Evolutionary conservation across 2,888 invertebrate species (phyloP).

Genomic region (Dolomedes plantarius): DNA sequence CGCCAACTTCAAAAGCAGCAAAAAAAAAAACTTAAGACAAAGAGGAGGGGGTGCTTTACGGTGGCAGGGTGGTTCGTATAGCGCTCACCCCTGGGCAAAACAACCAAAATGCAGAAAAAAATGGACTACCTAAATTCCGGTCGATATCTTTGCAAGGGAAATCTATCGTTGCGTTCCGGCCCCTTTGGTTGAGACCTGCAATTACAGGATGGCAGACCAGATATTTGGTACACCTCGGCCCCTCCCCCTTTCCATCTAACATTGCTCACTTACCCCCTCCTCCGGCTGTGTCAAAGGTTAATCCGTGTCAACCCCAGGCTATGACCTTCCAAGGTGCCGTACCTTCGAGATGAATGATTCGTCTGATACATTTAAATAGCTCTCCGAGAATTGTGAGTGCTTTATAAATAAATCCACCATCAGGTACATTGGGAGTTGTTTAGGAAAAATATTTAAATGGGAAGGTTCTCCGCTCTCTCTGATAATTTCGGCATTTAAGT

Average conservation of each 20-base stretch:
- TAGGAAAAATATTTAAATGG: no score
- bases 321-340: constrained; percentile 10
- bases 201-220: constrained; percentile 54
- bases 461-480: no score
- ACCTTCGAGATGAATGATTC: background rate
- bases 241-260: constrained; percentile 50
- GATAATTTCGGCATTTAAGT: no score
- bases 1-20: background rate
- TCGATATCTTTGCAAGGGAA: constrained; percentile 23
- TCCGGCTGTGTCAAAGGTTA: constrained; percentile 45
- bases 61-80: constrained; percentile 13
- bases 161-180: constrained; percentile 40
- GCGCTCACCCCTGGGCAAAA: background rate
- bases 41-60: constrained; percentile 34
- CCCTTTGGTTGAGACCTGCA: constrained; percentile 64
- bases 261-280: background rate
- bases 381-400: background rate
- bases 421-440: no score
- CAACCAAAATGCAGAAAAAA: constrained; percentile 24
- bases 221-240: constrained; percentile 65
- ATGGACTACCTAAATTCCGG: constrained; percentile 54
- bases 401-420: background rate
- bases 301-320: constrained; percentile 62
- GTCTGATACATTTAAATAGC: background rate
- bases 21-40: background rate